Evolutionary conservation across 2,797 vertebrate genomes (phyloP).

Genomic region (Mus caroli): DNA sequence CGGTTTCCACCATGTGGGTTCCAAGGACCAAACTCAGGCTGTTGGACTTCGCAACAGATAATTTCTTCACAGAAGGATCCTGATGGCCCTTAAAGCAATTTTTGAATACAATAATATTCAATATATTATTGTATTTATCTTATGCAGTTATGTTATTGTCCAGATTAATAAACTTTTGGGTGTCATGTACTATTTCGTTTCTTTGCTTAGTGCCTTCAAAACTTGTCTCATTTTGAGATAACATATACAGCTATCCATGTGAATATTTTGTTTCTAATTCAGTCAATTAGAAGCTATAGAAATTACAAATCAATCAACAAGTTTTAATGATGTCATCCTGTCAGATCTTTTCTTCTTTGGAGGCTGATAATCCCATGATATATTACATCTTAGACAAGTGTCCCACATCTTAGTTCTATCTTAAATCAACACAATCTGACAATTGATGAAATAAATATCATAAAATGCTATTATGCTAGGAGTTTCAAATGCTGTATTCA

Average conservation of each 20-base stretch:
- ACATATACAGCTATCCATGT: background rate
- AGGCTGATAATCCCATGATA: background rate
- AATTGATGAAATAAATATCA: background rate
- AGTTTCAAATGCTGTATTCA: background rate
- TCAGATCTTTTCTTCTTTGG: background rate
- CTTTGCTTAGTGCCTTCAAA: background rate
- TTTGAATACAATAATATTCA: background rate
- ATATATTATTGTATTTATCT: background rate
- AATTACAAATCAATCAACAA: background rate
- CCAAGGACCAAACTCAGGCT: too few species aligned
- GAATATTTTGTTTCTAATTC: slow-evolving; percentile 19
- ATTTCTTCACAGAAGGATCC: background rate
- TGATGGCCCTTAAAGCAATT: background rate
- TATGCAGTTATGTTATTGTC: background rate
- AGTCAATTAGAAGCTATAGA: background rate
- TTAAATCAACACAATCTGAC: background rate
- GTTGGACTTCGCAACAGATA: background rate
- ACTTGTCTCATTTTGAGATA: background rate
- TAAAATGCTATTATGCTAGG: background rate
- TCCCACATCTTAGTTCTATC: background rate
- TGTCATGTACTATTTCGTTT: background rate
- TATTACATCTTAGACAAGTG: background rate
- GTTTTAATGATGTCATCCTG: background rate
- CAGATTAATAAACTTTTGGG: background rate
- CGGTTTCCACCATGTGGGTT: background rate